Evolutionary conservation across 2,113 vertebrate species (phyloP).

Genomic region (Sphyrna mokarran): DNA sequence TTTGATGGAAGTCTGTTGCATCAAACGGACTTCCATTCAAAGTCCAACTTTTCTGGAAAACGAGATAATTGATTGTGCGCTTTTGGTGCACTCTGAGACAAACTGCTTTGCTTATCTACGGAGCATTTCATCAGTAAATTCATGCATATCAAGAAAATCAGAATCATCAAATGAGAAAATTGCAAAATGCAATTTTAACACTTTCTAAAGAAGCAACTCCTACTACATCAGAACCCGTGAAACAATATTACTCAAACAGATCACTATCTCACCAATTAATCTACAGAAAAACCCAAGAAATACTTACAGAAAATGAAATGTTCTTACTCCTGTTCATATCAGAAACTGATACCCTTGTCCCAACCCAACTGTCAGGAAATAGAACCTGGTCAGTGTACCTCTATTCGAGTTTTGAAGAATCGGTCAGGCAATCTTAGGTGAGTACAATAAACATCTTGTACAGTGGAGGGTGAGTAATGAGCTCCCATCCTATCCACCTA

Average conservation of each 20-base stretch:
- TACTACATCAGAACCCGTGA: not conserved
- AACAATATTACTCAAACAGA: not conserved
- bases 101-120: not conserved
- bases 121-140: not conserved
- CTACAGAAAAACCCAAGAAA: slow-evolving; percentile 3
- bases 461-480: slow-evolving; percentile 7
- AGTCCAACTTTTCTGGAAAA: not conserved
- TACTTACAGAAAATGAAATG: slow-evolving; percentile 13
- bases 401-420: slow-evolving; percentile 35
- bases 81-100: not conserved
- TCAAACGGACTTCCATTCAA: not conserved
- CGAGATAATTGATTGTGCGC: not conserved
- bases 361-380: slow-evolving; percentile 29
- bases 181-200: not conserved
- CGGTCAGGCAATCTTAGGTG: slow-evolving; percentile 30
- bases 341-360: slow-evolving; percentile 13
- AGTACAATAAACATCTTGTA: slow-evolving; percentile 6
- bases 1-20: not conserved
- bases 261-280: not conserved
- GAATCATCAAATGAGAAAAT: not conserved
- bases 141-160: not conserved
- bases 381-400: slow-evolving; percentile 34
- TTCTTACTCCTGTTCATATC: slow-evolving; percentile 15
- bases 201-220: not conserved
- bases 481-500: slow-evolving; percentile 30